Evolutionary conservation across 1,140 invertebrate genomes (phyloP).

Genomic region (Drosophila nannoptera): DNA sequence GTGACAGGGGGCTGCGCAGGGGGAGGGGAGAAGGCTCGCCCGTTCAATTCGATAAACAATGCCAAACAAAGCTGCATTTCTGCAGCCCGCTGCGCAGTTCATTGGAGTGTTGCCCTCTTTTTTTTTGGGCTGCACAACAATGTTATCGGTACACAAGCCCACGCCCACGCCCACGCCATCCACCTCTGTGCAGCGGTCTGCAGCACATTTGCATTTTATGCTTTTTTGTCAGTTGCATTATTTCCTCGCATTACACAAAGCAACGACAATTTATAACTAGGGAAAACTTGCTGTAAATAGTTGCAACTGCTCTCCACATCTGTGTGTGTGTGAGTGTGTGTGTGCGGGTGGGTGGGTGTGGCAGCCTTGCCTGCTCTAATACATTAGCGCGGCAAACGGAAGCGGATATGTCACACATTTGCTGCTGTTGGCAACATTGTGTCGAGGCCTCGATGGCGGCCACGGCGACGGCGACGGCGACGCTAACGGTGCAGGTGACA

Average conservation of each 20-base stretch:
- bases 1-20: not conserved
- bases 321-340: slow-evolving; percentile 12
- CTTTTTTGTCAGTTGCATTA: slow-evolving; percentile 43
- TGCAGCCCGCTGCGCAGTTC: not conserved
- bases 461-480: not conserved
- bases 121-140: slow-evolving; percentile 41
- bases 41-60: slow-evolving; percentile 10
- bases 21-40: not conserved
- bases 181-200: slow-evolving; percentile 12
- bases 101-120: not conserved
- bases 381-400: slow-evolving; percentile 67
- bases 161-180: not conserved
- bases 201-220: slow-evolving; percentile 39
- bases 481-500: not conserved
- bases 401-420: slow-evolving; percentile 76
- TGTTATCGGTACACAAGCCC: slow-evolving; percentile 36
- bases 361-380: slow-evolving; percentile 38
- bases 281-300: slow-evolving; percentile 43
- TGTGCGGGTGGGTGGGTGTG: slow-evolving; percentile 12
- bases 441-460: slow-evolving; percentile 17
- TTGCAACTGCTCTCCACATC: slow-evolving; percentile 15
- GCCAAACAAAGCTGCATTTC: not conserved
- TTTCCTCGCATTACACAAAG: slow-evolving; percentile 37
- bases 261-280: slow-evolving; percentile 50
- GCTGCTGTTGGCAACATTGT: slow-evolving; percentile 71